These are phyloP conservation scores for Nibea coibor DNA, from an alignment of 2,113 vertebrate species.

Conservation along the genomic window DNA sequence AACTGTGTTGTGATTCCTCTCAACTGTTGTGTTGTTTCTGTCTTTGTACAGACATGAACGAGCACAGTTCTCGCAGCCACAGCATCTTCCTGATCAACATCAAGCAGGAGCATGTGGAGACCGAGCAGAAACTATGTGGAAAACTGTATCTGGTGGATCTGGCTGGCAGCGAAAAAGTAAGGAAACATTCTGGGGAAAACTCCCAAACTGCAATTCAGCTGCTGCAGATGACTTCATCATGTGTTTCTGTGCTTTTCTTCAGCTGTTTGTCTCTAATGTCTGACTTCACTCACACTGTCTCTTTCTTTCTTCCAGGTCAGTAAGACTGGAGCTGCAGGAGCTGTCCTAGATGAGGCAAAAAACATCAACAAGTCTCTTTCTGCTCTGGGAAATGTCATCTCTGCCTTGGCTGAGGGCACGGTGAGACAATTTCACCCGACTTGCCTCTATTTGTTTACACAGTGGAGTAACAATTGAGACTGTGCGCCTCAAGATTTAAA, in stretches of 20 bases:
- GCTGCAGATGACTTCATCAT: background rate
- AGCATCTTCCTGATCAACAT: slow-evolving; percentile 97
- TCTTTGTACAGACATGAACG: slow-evolving; percentile 89
- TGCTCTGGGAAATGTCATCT: slow-evolving; percentile 95
- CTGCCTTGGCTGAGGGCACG: slow-evolving; percentile 92
- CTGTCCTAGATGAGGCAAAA: slow-evolving; percentile 92
- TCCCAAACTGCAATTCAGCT: background rate
- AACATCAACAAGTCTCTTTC: slow-evolving; percentile 98
- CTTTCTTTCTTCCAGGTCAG: slow-evolving; percentile 84
- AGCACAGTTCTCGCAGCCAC: slow-evolving; percentile 94
- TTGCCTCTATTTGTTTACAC: background rate
- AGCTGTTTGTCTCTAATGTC: background rate
- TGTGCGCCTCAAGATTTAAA: background rate
- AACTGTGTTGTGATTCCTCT: background rate
- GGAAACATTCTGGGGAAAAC: background rate
- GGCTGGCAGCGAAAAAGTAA: slow-evolving; percentile 93
- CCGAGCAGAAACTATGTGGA: slow-evolving; percentile 92
- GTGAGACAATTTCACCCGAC: slow-evolving; percentile 75
- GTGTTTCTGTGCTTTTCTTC: background rate
- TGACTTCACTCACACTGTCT: background rate
- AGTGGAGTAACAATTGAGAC: background rate
- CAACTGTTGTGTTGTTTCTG: background rate
- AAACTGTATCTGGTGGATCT: slow-evolving; percentile 94
- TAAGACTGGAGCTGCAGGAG: slow-evolving; percentile 92
- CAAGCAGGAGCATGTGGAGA: slow-evolving; percentile 94